Evolutionary conservation across 2,797 vertebrate species (phyloP), one percentile per base, ranked within the genome.

Genomic region (Capromys pilorides): DNA sequence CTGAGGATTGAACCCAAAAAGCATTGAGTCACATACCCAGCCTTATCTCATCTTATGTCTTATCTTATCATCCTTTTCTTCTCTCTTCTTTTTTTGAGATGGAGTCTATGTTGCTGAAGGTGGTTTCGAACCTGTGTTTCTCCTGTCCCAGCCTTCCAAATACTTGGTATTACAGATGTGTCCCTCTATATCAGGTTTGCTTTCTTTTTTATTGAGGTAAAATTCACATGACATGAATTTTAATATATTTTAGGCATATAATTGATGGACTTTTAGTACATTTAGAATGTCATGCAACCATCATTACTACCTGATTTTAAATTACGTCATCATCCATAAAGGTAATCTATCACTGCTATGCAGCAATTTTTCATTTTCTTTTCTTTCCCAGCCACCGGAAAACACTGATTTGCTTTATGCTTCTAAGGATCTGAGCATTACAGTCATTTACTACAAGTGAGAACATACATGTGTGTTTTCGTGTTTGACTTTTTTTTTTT

Each of bases 151-250:
- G 45, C 6, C 75, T 77, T 51, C 28, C 26, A 49, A 31, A 49
- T 77, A 77, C 6, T 77, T 49, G 28, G 14, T 77, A n/a, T n/a
- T n/a, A n/a, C n/a, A n/a, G n/a, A n/a, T n/a, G 18, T 28, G 45
- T 77, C 24, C 45, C 26, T 18, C 45, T 6, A 77, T 49, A 41
- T 26, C 28, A 49, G 73, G 41, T 45, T 75, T 75, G 26, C 73
- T 14, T 89, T 22, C 18, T 57, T 86, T 77, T 71, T 41, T 28
- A 75, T 66, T 67, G 64, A 78, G 45, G 16, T 45, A 85, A 84
- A 86, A 73, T 39, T 86, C 13, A 67, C 12, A 71, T 78, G 79
- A 90, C 28, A 90, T 78, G 51, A 89, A 94, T 71, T 86, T 79
- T 86, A 11, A 16, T 86, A 9, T 77, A 31, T 90, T 93, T 73